phyloP scores from a whole-genome alignment of 2,888 invertebrate species.

The Drosophila pseudotalamancana region DNA sequence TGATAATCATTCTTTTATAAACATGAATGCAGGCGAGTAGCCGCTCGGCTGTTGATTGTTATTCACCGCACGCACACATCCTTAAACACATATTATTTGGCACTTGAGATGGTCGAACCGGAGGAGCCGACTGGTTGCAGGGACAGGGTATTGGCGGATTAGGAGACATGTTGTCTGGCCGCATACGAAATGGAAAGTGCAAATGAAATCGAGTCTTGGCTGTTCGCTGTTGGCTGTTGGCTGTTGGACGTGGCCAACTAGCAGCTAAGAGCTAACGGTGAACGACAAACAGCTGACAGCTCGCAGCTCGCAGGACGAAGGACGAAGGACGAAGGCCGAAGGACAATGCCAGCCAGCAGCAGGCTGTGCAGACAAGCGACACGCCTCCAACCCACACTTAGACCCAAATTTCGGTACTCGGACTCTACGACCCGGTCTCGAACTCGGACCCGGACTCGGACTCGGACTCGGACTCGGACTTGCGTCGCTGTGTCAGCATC shows the following conservation, averaged over 20 bases:
- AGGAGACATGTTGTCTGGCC: slow-evolving; percentile 47
- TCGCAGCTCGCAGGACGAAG: slow-evolving; percentile 13
- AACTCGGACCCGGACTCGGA: slow-evolving; percentile 6
- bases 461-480: slow-evolving; percentile 1
- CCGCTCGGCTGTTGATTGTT: neutral
- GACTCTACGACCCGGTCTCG: slow-evolving; percentile 10
- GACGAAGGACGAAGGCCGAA: slow-evolving; percentile 6
- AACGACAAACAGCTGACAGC: slow-evolving; percentile 18
- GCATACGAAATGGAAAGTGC: slow-evolving; percentile 58
- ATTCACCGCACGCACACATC: slow-evolving; percentile 12
- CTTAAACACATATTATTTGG: slow-evolving; percentile 1
- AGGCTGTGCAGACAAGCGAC: slow-evolving; percentile 9
- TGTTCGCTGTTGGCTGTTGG: too few species aligned
- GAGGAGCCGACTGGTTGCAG: slow-evolving; percentile 3
- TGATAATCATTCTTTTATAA: slow-evolving; percentile 16
- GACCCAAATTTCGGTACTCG: slow-evolving; percentile 11
- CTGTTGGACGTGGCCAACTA: slow-evolving; percentile 30
- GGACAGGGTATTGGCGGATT: slow-evolving; percentile 42
- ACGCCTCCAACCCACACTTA: slow-evolving; percentile 1
- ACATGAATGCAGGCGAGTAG: neutral
- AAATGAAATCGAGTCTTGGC: slow-evolving; percentile 55
- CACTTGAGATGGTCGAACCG: neutral
- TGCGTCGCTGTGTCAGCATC: slow-evolving; percentile 17
- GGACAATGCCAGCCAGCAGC: slow-evolving; percentile 25
- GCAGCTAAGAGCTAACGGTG: slow-evolving; percentile 13